Evolutionary conservation across 2,888 invertebrate genomes (phyloP).

Genomic region (Vanessa cardui): DNA sequence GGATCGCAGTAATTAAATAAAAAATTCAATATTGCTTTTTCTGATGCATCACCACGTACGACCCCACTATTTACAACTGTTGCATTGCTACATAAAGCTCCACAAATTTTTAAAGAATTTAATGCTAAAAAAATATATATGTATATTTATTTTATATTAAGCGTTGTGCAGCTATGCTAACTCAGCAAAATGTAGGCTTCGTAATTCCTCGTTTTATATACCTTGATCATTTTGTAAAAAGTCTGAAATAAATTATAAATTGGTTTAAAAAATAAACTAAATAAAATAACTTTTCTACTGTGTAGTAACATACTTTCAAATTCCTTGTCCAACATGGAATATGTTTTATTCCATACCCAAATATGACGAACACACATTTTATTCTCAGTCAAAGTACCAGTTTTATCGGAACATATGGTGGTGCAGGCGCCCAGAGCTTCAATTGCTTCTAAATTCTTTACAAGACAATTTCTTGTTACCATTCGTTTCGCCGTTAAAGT

Average conservation of each 20-base stretch:
- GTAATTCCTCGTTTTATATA: constrained; percentile 39
- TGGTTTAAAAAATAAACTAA: background rate
- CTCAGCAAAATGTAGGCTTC: background rate
- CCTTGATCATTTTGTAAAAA: constrained; percentile 54
- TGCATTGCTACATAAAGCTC: constrained; percentile 97
- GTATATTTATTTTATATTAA: background rate
- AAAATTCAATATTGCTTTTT: constrained; percentile 94
- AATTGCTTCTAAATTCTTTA: constrained; percentile 99
- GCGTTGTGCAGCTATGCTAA: background rate
- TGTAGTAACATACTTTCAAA: constrained; percentile 48
- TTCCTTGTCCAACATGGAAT: constrained; percentile 89
- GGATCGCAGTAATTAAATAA: constrained; percentile 86
- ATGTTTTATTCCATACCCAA: constrained; percentile 97
- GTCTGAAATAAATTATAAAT: constrained; percentile 50
- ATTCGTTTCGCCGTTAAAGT: constrained; percentile 99
- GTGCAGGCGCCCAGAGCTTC: constrained; percentile 99
- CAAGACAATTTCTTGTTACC: constrained; percentile 98
- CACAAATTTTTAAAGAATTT: constrained; percentile 92
- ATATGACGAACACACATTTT: constrained; percentile 99
- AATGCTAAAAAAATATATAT: constrained; percentile 79
- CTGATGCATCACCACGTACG: constrained; percentile 94
- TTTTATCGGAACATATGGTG: constrained; percentile 99
- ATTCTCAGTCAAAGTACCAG: constrained; percentile 98
- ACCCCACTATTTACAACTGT: constrained; percentile 92
- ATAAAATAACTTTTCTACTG: background rate